Evolutionary conservation across 2,797 vertebrate species (phyloP).

Genomic region (Ctenochaetus hawaiiensis): DNA sequence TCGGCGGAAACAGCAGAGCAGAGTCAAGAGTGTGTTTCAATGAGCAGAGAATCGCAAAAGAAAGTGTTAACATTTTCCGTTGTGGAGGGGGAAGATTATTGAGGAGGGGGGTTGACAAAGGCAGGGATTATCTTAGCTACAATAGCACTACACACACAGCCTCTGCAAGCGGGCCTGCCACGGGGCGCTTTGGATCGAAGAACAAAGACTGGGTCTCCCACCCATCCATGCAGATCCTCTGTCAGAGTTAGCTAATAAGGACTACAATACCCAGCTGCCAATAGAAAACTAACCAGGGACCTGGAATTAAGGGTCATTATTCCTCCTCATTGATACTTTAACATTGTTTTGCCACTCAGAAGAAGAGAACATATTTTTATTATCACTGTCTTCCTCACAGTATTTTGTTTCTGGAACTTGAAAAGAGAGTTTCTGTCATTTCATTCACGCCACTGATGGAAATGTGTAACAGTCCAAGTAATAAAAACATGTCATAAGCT

Average conservation of each 20-base stretch:
- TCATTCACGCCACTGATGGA: conserved; percentile 6
- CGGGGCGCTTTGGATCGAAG: conserved; percentile 72
- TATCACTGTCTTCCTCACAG: conserved; percentile 11
- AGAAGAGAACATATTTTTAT: conserved; percentile 36
- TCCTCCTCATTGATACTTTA: conserved; percentile 68
- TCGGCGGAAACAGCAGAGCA: conserved; percentile 72
- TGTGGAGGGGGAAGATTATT: conserved; percentile 71
- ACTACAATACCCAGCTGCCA: conserved; percentile 77
- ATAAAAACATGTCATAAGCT: conserved; percentile 47
- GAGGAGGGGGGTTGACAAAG: conserved; percentile 68
- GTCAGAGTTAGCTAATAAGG: conserved; percentile 74
- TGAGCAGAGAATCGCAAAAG: conserved; percentile 52
- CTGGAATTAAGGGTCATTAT: conserved; percentile 81
- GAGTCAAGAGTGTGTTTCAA: conserved; percentile 39
- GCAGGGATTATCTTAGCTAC: conserved; percentile 83
- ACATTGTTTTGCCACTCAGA: conserved; percentile 63
- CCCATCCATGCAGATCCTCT: conserved; percentile 73
- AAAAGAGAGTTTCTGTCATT: conserved; percentile 23
- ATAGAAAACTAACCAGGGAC: conserved; percentile 63
- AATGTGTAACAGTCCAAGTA: conserved; percentile 23
- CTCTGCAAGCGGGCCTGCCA: conserved; percentile 66
- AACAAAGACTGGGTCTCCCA: conserved; percentile 79
- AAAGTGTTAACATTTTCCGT: conserved; percentile 74
- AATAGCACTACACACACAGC: conserved; percentile 70
- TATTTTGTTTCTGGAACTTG: conserved; percentile 23